Percentiles rank a stretch among this genome's conserved stretches.
These are phyloP conservation scores for Drosophila subobscura DNA, from an alignment of 1,140 invertebrate genomes.

Conservation along the genomic window DNA sequence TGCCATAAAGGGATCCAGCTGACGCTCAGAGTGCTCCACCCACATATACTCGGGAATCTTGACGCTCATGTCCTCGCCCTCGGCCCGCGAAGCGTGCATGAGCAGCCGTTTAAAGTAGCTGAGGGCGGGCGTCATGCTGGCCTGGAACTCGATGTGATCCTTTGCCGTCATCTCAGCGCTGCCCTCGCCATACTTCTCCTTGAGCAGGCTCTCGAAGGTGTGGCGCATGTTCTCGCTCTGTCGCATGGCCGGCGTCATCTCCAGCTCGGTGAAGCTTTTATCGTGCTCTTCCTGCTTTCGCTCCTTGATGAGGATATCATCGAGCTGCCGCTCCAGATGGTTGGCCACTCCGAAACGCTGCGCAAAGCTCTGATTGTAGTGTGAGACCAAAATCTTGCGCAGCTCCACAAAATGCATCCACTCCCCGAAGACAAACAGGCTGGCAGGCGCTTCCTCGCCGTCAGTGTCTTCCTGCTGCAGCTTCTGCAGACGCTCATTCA, in stretches of 20 bases:
- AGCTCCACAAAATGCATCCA: constrained; percentile 87
- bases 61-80: constrained; percentile 19
- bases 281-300: constrained; percentile 54
- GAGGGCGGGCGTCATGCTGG: constrained; percentile 65
- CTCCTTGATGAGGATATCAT: constrained; percentile 59
- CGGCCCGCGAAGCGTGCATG: constrained; percentile 29
- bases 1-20: constrained; percentile 61
- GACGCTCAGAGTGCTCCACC: constrained; percentile 59
- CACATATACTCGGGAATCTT: constrained; percentile 65
- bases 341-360: constrained; percentile 47
- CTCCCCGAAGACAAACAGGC: constrained; percentile 86
- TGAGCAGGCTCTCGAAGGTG: constrained; percentile 56
- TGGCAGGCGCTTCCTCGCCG: constrained; percentile 19
- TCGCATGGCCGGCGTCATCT: constrained; percentile 40
- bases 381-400: constrained; percentile 84
- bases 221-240: constrained; percentile 52
- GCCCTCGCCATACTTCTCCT: constrained; percentile 51
- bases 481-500: constrained; percentile 54
- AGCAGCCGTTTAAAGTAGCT: constrained; percentile 71
- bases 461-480: background rate
- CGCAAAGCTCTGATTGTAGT: constrained; percentile 85
- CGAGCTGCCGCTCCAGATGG: constrained; percentile 30
- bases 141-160: constrained; percentile 65
- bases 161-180: constrained; percentile 12
- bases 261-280: constrained; percentile 14